phyloP scores from a whole-genome alignment of 2,113 vertebrate species.

The Numida meleagris region DNA sequence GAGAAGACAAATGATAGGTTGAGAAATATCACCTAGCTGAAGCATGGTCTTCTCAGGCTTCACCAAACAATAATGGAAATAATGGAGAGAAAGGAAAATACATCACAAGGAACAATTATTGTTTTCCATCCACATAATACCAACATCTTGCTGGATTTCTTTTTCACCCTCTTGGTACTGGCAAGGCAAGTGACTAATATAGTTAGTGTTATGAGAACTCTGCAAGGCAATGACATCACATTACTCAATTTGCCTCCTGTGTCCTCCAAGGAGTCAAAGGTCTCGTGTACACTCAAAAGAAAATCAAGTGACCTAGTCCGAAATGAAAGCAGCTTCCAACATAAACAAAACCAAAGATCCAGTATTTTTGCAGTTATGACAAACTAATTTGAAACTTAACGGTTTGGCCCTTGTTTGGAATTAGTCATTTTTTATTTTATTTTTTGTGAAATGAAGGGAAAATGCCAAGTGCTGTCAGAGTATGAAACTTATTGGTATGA shows the following conservation, averaged over 20 bases:
- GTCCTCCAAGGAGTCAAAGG: constrained; percentile 73
- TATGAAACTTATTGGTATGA: constrained; percentile 52
- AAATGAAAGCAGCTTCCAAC: constrained; percentile 71
- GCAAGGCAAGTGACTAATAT: constrained; percentile 66
- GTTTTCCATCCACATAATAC: constrained; percentile 27
- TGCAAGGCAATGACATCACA: constrained; percentile 75
- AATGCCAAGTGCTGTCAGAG: constrained; percentile 19
- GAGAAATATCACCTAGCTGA: constrained; percentile 8
- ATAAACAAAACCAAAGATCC: constrained; percentile 69
- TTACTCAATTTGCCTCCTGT: constrained; percentile 73
- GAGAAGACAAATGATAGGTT: not conserved
- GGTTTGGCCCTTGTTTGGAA: constrained; percentile 58
- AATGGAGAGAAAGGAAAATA: not conserved
- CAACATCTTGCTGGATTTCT: constrained; percentile 5
- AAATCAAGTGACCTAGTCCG: constrained; percentile 71
- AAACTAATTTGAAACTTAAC: constrained; percentile 64
- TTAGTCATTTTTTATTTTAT: constrained; percentile 39
- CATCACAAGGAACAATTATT: constrained; percentile 45
- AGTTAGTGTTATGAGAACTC: constrained; percentile 74
- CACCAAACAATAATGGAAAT: not conserved
- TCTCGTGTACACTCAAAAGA: constrained; percentile 66
- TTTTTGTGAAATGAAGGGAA: constrained; percentile 6
- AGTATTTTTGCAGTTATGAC: constrained; percentile 64
- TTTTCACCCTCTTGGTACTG: constrained; percentile 51
- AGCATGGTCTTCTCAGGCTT: not conserved